A percentile compares a stretch with the other conserved stretches of the same genome.
Conservation (phyloP, 2,113 vertebrate genomes). For the Regulus satrapa region DNA sequence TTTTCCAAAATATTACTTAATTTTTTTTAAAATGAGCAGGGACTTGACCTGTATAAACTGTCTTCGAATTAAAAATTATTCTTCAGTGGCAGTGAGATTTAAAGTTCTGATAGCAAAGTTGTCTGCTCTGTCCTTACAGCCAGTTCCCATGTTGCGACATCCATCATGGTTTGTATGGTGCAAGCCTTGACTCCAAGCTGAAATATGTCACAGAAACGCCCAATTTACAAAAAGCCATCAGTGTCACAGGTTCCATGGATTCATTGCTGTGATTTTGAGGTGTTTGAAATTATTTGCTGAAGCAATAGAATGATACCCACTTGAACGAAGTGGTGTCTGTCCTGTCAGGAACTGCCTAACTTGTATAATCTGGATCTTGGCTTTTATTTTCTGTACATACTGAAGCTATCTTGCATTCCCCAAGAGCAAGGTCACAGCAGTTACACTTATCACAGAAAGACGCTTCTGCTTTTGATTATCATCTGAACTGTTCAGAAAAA, state of each 20-base stretch:
- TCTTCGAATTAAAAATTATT: not conserved
- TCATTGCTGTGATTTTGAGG: not conserved
- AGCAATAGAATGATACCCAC: not conserved
- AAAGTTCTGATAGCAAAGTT: not conserved
- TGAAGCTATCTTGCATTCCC: not conserved
- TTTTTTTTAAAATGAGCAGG: not conserved
- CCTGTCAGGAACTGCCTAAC: not conserved
- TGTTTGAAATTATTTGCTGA: not conserved
- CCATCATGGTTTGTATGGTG: not conserved
- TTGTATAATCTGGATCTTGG: not conserved
- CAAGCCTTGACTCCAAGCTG: not conserved
- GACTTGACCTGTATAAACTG: not conserved
- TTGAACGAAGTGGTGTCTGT: not conserved
- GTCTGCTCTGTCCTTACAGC: not conserved
- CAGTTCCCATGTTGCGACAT: not conserved
- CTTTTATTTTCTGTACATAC: not conserved
- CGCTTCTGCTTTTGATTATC: constrained; percentile 13
- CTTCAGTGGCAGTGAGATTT: not conserved
- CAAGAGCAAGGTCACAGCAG: not conserved
- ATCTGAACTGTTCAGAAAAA: not conserved
- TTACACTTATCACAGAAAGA: not conserved
- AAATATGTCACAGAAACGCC: fast-evolving
- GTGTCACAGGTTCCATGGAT: fast-evolving
- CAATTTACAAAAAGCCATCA: fast-evolving
- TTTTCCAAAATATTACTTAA: not conserved